phyloP scores from a whole-genome alignment of 2,888 invertebrate species.

The Morpho deidamia region DNA sequence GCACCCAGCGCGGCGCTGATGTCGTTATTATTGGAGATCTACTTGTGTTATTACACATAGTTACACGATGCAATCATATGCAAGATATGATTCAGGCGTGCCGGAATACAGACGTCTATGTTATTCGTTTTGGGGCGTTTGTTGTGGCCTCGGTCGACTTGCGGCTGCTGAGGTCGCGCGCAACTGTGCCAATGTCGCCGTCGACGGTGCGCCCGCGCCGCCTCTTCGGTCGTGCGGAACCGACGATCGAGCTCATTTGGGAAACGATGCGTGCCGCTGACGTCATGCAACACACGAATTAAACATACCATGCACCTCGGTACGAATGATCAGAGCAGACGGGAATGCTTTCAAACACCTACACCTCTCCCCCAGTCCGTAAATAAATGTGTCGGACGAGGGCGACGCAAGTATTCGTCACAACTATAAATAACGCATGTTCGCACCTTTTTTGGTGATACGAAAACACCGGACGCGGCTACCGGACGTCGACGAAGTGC shows the following conservation, averaged over 20 bases:
- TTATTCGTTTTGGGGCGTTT: conserved; percentile 67
- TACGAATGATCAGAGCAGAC: conserved; percentile 3
- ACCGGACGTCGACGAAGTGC: conserved; percentile 67
- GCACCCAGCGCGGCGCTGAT: conserved; percentile 50
- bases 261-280: conserved; percentile 20
- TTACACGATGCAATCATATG: conserved; percentile 32
- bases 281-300: conserved; percentile 13
- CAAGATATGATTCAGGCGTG: conserved; percentile 63
- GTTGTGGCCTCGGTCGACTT: conserved; percentile 65
- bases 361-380: conserved; percentile 51
- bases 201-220: conserved; percentile 39
- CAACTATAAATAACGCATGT: conserved; percentile 67
- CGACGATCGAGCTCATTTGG: conserved; percentile 31
- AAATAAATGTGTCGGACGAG: conserved; percentile 58
- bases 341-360: conserved; percentile 27
- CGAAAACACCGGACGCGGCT: conserved; percentile 72
- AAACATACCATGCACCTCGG: neutral
- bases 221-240: conserved; percentile 65
- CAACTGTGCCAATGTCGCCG: conserved; percentile 75
- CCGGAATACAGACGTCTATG: conserved; percentile 61
- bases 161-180: conserved; percentile 63
- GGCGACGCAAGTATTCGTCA: conserved; percentile 61
- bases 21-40: conserved; percentile 5
- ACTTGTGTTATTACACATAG: neutral
- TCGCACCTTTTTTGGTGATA: conserved; percentile 75